Base-by-base conservation (phyloP, 2,888 invertebrate species). In the Drosophila heteroneura region DNA sequence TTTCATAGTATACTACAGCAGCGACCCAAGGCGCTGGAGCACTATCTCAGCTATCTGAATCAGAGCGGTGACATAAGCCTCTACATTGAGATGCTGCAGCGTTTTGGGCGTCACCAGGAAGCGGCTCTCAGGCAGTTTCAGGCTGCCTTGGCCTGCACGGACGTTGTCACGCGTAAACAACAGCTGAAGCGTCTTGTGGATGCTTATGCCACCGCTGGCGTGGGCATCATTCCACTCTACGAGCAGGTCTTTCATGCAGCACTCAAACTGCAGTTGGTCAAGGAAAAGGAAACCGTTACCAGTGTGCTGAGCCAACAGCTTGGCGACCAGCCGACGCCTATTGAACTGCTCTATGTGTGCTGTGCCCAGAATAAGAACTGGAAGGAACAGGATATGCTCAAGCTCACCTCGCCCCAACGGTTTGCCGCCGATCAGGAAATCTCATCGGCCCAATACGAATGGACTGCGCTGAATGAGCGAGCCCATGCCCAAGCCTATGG, bases 21-120 rank as follows among this genome's bases (percentile, higher is more conserved):
- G n/a, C 94, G 96, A 68, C 96, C 96, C 2, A 93, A 95, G 6
- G 97, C 97, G 0, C 94, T 97, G 14, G 95, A 95, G 76, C 96
- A 97, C 83, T 97, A 97, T 90, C 94, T 96, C 14, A 95, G 96
- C 82, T 97, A 96, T 92, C 93, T 97, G n/a, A 95, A 95, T 80
- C 95, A 96, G 74, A 95, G 96, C 76, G 94, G 96, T 37, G 78
- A 84, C 16, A 33, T 85, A 1, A 62, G 69, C 54, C 52, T 60
- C 33, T 81, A 84, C 22, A 95, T 95, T 4, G 96, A 97, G 92
- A 93, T 97, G 64, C 94, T 97, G n/a, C 96, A 96, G 82, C 95
- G 96, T 94, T 94, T 96, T 47, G 96, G 96, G 1, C 94, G 95
- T 64, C 95, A 95, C 78, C 94, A 95, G 64, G 96, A 96, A 74